Percentiles rank a stretch among this genome's conserved stretches.
Evolutionary conservation across 2,888 invertebrate genomes (phyloP).

Genomic region (Temnothorax rugatulus): DNA sequence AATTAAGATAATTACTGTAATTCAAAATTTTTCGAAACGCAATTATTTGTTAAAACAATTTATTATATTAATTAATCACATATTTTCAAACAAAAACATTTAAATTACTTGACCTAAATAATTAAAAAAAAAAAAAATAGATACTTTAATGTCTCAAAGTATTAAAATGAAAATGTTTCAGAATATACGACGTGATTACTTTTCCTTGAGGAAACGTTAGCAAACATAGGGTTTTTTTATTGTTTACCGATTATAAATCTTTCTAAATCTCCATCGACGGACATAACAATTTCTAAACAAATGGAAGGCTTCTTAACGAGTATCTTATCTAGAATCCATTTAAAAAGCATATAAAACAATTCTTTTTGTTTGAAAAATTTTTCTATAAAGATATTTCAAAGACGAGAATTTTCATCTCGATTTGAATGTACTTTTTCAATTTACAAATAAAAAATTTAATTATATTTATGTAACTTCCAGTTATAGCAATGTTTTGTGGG

Average conservation of each 20-base stretch:
- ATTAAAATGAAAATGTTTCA: background rate
- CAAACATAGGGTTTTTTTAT: background rate
- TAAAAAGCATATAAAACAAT: background rate
- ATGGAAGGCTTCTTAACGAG: background rate
- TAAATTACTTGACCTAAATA: background rate
- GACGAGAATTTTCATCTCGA: background rate
- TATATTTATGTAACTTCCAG: background rate
- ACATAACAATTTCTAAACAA: background rate
- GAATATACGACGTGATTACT: background rate
- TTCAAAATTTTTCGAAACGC: background rate
- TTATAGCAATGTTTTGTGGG: background rate
- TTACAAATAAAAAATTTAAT: background rate
- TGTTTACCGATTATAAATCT: background rate
- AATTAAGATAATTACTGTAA: background rate
- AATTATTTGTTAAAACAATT: background rate
- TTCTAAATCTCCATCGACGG: background rate
- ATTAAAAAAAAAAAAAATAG: background rate
- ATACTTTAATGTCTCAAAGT: background rate
- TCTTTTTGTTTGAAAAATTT: background rate
- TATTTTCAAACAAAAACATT: background rate
- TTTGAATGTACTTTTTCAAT: background rate
- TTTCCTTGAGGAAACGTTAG: background rate
- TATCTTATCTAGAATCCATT: background rate
- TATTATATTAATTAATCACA: background rate
- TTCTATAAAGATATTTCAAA: background rate